Evolutionary conservation across 2,113 vertebrate genomes (phyloP).

Genomic region (Girardinichthys multiradiatus): DNA sequence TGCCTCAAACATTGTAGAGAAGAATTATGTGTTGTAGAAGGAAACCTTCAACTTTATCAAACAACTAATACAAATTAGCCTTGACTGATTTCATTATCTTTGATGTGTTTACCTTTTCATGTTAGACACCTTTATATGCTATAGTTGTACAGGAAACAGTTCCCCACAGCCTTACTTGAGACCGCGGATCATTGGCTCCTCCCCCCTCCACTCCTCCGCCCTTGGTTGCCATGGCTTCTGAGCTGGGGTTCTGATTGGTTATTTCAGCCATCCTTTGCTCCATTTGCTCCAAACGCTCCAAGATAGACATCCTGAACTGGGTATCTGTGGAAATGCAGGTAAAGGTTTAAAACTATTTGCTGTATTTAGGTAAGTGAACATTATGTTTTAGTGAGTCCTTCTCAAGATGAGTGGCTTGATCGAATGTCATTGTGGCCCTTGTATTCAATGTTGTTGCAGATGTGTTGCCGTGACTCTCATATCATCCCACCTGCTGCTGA

Average conservation of each 20-base stretch:
- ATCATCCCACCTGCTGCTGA: slow-evolving; percentile 79
- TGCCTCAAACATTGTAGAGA: background rate
- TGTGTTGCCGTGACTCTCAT: slow-evolving; percentile 82
- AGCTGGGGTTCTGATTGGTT: slow-evolving; percentile 90
- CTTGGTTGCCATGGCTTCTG: slow-evolving; percentile 83
- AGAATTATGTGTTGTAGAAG: too few species aligned
- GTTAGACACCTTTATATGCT: background rate
- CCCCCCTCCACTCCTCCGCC: slow-evolving; percentile 75
- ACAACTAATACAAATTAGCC: background rate
- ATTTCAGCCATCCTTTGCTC: slow-evolving; percentile 98
- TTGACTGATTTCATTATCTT: background rate
- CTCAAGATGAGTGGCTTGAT: slow-evolving; percentile 8
- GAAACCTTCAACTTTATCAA: background rate
- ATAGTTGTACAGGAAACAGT: slow-evolving; percentile 4
- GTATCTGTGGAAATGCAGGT: slow-evolving; percentile 84
- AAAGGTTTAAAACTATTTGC: slow-evolving; percentile 17
- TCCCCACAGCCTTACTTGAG: slow-evolving; percentile 84
- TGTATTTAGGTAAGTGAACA: slow-evolving; percentile 31
- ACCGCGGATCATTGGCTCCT: slow-evolving; percentile 79
- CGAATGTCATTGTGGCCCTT: slow-evolving; percentile 62
- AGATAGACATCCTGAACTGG: slow-evolving; percentile 99
- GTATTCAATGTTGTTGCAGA: slow-evolving; percentile 74
- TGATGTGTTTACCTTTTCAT: background rate
- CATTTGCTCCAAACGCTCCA: slow-evolving; percentile 98
- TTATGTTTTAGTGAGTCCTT: slow-evolving; percentile 6